Evolutionary conservation across 30 jellyfish, hydroid and myxozoan species (phyloP).

Genomic region (Cassiopea xamachana): DNA sequence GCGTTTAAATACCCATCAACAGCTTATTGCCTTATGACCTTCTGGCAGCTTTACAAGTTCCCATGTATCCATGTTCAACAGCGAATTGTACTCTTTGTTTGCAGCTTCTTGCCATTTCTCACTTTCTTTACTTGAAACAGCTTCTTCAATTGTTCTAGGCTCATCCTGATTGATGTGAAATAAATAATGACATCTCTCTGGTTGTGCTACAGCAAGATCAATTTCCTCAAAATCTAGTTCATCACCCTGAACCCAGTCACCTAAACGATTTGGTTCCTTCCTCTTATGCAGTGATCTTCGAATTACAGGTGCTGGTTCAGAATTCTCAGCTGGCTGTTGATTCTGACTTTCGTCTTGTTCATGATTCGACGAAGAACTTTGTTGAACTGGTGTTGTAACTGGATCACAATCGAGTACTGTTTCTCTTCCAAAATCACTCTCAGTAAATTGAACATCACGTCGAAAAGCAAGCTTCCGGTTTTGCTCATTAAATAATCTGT

Average conservation of each 20-base stretch:
- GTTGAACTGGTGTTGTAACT: not conserved
- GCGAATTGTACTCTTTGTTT: constrained; percentile 38
- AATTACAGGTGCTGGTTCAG: not conserved
- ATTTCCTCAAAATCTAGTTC: no score
- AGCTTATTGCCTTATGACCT: constrained; percentile 22
- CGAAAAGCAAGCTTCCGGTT: not conserved
- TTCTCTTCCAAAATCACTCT: not conserved
- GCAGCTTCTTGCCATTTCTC: constrained; percentile 55
- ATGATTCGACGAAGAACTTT: not conserved
- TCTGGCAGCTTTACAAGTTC: constrained; percentile 25
- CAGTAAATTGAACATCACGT: not conserved
- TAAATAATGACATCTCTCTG: no score
- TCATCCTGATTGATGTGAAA: not conserved
- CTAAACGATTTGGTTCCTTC: not conserved
- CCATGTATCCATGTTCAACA: constrained; percentile 37
- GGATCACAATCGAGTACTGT: not conserved
- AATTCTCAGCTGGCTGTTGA: not conserved
- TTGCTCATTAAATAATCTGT: constrained; percentile 29
- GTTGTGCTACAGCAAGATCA: no score
- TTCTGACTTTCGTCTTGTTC: not conserved
- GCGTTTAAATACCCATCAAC: constrained; percentile 49
- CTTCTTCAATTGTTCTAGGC: constrained; percentile 2
- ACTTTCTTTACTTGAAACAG: constrained; percentile 12
- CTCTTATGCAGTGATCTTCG: not conserved
- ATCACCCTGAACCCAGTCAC: no score